Base-by-base conservation (phyloP, 1,140 invertebrate genomes). In the Cepaea nemoralis region DNA sequence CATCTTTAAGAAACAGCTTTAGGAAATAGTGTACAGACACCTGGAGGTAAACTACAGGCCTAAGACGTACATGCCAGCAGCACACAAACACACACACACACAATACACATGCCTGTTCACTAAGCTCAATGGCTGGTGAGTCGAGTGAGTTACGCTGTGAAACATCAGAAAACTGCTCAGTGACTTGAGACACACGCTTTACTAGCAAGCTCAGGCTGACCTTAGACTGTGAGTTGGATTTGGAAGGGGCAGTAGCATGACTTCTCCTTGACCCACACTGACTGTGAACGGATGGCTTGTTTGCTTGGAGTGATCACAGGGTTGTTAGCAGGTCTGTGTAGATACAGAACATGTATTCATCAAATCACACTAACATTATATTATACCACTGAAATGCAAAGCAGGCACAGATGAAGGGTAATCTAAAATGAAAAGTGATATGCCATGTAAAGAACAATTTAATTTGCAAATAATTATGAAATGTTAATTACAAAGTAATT, bases 101-200 rank as follows among this genome's bases (percentile, higher is more conserved):
- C 55, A 80, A 71, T 71, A 80, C 8, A 88, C 86, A 87, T 86
- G 85, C 87, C 86, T 88, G 88, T 79, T 88, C 86, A 83, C 83
- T 86, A 80, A 88, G 85, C 82, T 87, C 88, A 84, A 88, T 86
- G 77, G 85, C 83, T 70, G 78, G 67, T 48, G 78, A 78, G 80
- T 88, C 88, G 45, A 84, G 77, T 35, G 86, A 87, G 83, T 87
- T 88, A 77, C 86, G 82, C 48, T 86, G 85, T 31, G 82, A 83
- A 35, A 82, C 74, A 79, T 85, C 85, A 77, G 83, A 83, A 71
- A 86, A 74, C 81, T 85, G 78, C 67, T 87, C 84, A 45, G 85
- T 83, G 55, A 86, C 86, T 67, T 87, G 84, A 35, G 88, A 88
- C 42, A 86, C 84, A 67, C 88, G 85, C 82, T 87, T 87, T 50